These are phyloP conservation scores for Conopomorpha cramerella DNA, from an alignment of 1,140 invertebrate species.

Conservation along the genomic window DNA sequence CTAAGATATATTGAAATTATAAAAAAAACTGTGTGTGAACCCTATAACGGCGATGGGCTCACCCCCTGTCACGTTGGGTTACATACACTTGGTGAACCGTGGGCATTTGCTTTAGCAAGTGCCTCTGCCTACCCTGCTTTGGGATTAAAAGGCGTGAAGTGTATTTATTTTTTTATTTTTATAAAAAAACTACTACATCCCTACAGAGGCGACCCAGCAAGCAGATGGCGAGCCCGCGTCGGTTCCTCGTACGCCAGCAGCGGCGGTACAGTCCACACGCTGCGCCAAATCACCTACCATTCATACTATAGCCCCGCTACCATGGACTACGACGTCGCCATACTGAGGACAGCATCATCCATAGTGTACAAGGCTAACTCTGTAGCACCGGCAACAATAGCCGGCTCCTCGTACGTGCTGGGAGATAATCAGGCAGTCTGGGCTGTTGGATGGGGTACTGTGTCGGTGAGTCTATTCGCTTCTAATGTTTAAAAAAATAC, in stretches of 20 bases:
- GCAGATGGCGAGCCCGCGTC: constrained; percentile 12
- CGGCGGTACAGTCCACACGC: constrained; percentile 11
- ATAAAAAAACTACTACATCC: constrained; percentile 1
- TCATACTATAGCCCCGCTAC: constrained; percentile 58
- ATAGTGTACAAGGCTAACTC: constrained; percentile 22
- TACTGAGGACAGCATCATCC: constrained; percentile 11
- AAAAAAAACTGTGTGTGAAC: too few species aligned
- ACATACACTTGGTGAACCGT: too few species aligned
- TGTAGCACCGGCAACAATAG: constrained; percentile 7
- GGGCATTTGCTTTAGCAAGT: too few species aligned
- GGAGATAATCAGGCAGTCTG: constrained; percentile 11
- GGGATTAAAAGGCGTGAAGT: too few species aligned
- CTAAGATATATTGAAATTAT: too few species aligned
- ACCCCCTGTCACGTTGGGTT: too few species aligned
- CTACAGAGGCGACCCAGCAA: constrained; percentile 8
- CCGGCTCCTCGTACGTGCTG: constrained; percentile 9
- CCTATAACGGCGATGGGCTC: too few species aligned
- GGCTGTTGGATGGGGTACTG: constrained; percentile 15
- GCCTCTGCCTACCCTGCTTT: too few species aligned
- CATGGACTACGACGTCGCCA: constrained; percentile 66
- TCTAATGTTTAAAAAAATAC: too few species aligned
- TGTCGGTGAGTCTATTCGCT: constrained; percentile 8
- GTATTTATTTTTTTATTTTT: too few species aligned
- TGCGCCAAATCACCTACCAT: constrained; percentile 33
- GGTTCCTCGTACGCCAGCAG: constrained; percentile 16